Percentiles rank a stretch among this genome's conserved stretches.
Conservation (phyloP, 2,888 invertebrate genomes). For the Lasioglossum villosulum region DNA sequence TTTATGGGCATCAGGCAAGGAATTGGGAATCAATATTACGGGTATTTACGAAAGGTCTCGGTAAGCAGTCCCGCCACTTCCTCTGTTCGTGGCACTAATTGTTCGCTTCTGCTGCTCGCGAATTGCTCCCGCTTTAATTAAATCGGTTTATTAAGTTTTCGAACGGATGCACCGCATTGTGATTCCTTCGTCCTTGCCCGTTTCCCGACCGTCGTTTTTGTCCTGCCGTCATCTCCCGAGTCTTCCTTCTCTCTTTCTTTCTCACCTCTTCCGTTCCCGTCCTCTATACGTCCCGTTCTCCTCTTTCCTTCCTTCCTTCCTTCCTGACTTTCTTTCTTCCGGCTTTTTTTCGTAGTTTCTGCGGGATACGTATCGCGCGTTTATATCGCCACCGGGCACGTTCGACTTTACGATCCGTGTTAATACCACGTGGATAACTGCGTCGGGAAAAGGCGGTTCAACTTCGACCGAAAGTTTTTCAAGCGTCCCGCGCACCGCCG, state of each 20-base stretch:
- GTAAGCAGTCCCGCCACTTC: conserved; percentile 68
- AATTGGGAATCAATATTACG: conserved; percentile 76
- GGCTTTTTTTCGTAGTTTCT: conserved; percentile 41
- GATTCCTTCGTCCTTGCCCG: conserved; percentile 53
- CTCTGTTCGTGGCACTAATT: conserved; percentile 71
- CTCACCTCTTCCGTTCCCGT: background rate
- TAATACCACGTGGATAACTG: conserved; percentile 75
- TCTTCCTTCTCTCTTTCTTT: background rate
- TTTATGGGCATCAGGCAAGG: conserved; percentile 70
- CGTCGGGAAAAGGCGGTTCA: conserved; percentile 63
- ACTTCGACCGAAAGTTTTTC: conserved; percentile 70
- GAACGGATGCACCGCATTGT: conserved; percentile 70
- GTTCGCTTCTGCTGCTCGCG: conserved; percentile 60
- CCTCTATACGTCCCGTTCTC: background rate
- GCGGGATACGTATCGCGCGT: conserved; percentile 67
- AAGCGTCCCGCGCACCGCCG: conserved; percentile 59
- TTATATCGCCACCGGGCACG: conserved; percentile 72
- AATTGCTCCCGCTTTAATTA: conserved; percentile 76
- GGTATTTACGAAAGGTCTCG: conserved; percentile 72
- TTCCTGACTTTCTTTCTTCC: conserved; percentile 15
- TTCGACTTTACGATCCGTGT: conserved; percentile 74
- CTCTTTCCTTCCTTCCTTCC: conserved; percentile 15
- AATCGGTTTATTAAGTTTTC: conserved; percentile 79
- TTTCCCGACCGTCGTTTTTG: conserved; percentile 24
- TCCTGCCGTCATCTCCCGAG: background rate